Conservation (phyloP, 2,113 vertebrate genomes). For the Noctilio leporinus region DNA sequence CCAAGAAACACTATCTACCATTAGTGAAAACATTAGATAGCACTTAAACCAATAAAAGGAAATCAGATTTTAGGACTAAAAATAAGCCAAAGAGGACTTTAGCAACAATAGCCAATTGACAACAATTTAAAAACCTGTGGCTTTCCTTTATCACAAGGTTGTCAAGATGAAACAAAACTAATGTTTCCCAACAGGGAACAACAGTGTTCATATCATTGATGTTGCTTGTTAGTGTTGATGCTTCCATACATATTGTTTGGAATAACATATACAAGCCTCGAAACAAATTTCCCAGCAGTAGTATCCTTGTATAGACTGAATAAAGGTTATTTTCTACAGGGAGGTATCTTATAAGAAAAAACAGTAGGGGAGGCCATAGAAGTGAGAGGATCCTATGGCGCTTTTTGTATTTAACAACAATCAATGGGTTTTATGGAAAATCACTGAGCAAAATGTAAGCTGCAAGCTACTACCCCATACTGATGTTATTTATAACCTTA, state of each 20-base stretch:
- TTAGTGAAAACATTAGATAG: slow-evolving; percentile 6
- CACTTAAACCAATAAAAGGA: slow-evolving; percentile 45
- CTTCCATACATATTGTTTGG: slow-evolving; percentile 72
- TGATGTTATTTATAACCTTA: slow-evolving; percentile 94
- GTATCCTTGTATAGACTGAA: slow-evolving; percentile 86
- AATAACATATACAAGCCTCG: slow-evolving; percentile 82
- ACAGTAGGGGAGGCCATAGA: slow-evolving; percentile 85
- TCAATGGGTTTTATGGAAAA: slow-evolving; percentile 90
- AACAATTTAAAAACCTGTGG: slow-evolving; percentile 54
- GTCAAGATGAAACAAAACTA: slow-evolving; percentile 66
- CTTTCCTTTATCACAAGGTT: slow-evolving; percentile 60
- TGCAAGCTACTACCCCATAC: slow-evolving; percentile 87
- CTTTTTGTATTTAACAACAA: slow-evolving; percentile 91
- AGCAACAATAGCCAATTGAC: slow-evolving; percentile 38
- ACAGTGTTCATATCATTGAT: slow-evolving; percentile 69
- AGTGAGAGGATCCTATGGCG: slow-evolving; percentile 88
- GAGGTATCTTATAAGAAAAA: slow-evolving; percentile 89
- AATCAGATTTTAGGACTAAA: slow-evolving; percentile 38
- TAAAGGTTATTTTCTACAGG: slow-evolving; percentile 91
- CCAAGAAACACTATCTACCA: not conserved
- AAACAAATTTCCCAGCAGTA: slow-evolving; percentile 86
- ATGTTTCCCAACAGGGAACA: slow-evolving; percentile 60
- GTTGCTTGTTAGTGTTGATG: slow-evolving; percentile 72
- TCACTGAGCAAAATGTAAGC: slow-evolving; percentile 87
- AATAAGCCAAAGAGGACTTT: slow-evolving; percentile 49